Evolutionary conservation across 2,113 vertebrate species (phyloP), one percentile per base, ranked within the genome.

Genomic region (Triplophysa dalaica): DNA sequence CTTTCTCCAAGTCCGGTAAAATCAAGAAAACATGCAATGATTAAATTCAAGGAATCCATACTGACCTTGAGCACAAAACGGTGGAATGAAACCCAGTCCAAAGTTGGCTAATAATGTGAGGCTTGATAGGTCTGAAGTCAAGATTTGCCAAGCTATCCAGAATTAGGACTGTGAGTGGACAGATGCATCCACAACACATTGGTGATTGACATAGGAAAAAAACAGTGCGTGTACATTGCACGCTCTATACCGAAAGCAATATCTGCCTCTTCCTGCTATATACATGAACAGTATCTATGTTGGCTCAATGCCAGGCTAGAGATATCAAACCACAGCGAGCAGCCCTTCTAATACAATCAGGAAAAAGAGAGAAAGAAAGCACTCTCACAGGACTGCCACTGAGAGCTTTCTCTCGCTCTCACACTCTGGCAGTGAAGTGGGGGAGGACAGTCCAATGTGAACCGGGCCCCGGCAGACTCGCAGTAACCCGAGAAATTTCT

Each of bases 271-370:
- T 21, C 43, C 50, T 82, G 86, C 74, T 63, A 26, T 67, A 70
- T 75, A 79, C 78, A 65, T 63, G 22, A 17, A 81, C 68, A 4
- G 66, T 72, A 81, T 86, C 88, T 80, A 52, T 82, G 84, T 82
- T 95, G 94, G 94, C 93, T 86, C 33, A 3, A 76, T 29, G 91
- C 95, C 95, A 96, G 80, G 83, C 16, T 79, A 85, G 89, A 93
- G 92, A 95, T 93, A 95, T 94, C 91, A 90, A 79, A 54, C 89
- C 86, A 91, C 89, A 92, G 90, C 75, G 75, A 90, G 90, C 86
- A 87, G 89, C 86, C 86, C 76, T 84, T 89, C 91, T 94, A 90
- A 94, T 88, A 83, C 29, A 84, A 91, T 89, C 88, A 89, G 79
- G 79, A 85, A 79, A 13, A 78, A 84, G 78, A 85, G 85, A 82